Percentiles rank a stretch among this genome's conserved stretches.
These are phyloP conservation scores for Cerastis rubricosa DNA, from an alignment of 2,888 invertebrate species.

Conservation along the genomic window DNA sequence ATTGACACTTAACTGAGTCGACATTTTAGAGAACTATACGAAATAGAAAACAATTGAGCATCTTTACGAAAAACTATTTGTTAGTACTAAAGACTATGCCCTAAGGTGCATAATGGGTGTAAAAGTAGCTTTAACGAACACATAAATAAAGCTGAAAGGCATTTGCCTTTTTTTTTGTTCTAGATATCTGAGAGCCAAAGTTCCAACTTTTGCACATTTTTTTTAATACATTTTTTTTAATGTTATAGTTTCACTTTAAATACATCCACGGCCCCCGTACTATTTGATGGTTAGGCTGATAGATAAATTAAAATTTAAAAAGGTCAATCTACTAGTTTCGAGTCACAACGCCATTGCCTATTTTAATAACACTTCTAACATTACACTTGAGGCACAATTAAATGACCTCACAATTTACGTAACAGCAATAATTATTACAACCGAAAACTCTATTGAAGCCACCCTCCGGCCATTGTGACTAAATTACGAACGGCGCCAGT, in stretches of 20 bases:
- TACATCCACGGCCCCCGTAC: no score
- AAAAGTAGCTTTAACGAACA: no score
- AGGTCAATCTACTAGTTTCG: slow-evolving; percentile 28
- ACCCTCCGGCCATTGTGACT: slow-evolving; percentile 56
- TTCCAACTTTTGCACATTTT: no score
- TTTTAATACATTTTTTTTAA: no score
- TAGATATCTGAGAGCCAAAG: no score
- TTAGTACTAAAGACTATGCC: no score
- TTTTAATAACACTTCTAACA: slow-evolving; percentile 49
- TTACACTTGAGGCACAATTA: slow-evolving; percentile 39
- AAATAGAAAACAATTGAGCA: neutral
- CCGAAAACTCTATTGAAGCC: slow-evolving; percentile 46
- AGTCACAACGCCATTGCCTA: slow-evolving; percentile 29
- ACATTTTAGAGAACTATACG: neutral
- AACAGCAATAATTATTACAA: slow-evolving; percentile 43
- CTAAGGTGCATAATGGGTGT: no score
- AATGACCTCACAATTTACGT: slow-evolving; percentile 41
- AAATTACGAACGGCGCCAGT: slow-evolving; percentile 52
- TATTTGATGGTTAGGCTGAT: slow-evolving; percentile 4
- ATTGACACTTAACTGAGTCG: slow-evolving; percentile 8
- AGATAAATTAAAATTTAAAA: slow-evolving; percentile 45
- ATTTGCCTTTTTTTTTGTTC: no score
- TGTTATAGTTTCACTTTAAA: no score
- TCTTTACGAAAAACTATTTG: neutral
- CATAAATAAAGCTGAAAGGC: no score